These are phyloP conservation scores for Thereva unica DNA, from an alignment of 2,888 invertebrate genomes.

Conservation along the genomic window DNA sequence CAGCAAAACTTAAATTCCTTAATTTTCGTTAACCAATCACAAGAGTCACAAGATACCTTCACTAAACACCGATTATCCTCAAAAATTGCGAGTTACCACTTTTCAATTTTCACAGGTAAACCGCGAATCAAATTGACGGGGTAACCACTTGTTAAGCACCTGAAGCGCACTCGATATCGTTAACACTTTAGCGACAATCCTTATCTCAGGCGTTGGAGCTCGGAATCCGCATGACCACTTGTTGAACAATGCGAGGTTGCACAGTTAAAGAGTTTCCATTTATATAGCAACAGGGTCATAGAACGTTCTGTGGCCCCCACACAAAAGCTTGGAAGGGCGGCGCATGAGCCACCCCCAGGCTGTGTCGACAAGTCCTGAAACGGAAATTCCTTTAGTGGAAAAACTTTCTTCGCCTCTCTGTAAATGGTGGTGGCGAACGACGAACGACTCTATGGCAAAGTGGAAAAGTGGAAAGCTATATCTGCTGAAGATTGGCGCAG, in stretches of 20 bases:
- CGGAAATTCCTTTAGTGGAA: background rate
- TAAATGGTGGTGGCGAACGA: too few relatives aligned
- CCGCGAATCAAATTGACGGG: background rate
- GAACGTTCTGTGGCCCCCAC: conserved; percentile 10
- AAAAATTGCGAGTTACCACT: too few relatives aligned
- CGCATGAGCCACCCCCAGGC: conserved; percentile 25
- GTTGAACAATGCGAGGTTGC: conserved; percentile 57
- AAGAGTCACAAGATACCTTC: too few relatives aligned
- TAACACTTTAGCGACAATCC: conserved; percentile 11
- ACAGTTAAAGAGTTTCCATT: conserved; percentile 49
- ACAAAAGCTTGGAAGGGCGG: conserved; percentile 10
- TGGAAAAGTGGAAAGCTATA: too few relatives aligned
- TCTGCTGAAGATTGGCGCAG: too few relatives aligned
- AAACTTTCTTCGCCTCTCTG: too few relatives aligned
- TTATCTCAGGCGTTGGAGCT: conserved; percentile 25
- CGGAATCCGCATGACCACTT: conserved; percentile 50
- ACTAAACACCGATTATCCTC: too few relatives aligned
- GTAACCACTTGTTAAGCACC: conserved; percentile 36
- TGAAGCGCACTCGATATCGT: conserved; percentile 17
- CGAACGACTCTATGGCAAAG: too few relatives aligned
- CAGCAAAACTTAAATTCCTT: too few relatives aligned
- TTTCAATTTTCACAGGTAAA: too few relatives aligned
- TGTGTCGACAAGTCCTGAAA: background rate
- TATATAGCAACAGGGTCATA: conserved; percentile 47
- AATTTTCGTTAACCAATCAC: too few relatives aligned